phyloP scores from a whole-genome alignment of 2,797 vertebrate genomes.

The Acridotheres tristis region DNA sequence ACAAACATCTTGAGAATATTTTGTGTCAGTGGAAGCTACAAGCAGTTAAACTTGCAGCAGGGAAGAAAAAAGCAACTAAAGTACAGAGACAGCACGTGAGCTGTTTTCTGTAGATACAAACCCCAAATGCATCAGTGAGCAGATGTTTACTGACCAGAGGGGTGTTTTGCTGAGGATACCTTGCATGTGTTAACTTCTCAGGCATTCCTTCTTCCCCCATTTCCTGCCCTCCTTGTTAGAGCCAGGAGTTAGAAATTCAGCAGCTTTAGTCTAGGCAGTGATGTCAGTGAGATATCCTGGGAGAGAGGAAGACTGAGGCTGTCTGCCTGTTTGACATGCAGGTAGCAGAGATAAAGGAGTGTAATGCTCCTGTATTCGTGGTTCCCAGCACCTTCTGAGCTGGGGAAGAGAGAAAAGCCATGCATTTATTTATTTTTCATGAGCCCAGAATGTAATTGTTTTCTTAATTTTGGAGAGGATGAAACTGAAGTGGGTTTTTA shows the following conservation, averaged over 20 bases:
- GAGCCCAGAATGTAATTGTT: neutral
- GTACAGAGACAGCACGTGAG: neutral
- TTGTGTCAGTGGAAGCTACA: neutral
- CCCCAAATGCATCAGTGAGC: neutral
- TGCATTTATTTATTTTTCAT: neutral
- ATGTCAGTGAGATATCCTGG: neutral
- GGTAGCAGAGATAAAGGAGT: neutral
- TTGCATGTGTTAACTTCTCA: neutral
- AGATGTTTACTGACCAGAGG: neutral
- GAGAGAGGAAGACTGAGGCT: neutral
- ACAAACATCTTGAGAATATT: constrained; percentile 16
- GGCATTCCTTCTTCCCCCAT: neutral
- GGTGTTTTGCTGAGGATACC: neutral
- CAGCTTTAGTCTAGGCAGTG: neutral
- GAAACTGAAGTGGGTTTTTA: neutral
- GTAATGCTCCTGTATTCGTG: neutral
- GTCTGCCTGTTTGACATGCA: neutral
- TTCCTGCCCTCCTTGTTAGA: neutral
- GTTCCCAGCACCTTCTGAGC: neutral
- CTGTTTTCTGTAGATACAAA: neutral
- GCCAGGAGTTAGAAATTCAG: neutral
- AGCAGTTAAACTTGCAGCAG: neutral
- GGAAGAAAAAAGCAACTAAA: neutral
- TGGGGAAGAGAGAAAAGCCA: neutral
- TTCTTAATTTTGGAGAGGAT: neutral